phyloP scores from a whole-genome alignment of 2,888 invertebrate species.

The Lobophora halterata region DNA sequence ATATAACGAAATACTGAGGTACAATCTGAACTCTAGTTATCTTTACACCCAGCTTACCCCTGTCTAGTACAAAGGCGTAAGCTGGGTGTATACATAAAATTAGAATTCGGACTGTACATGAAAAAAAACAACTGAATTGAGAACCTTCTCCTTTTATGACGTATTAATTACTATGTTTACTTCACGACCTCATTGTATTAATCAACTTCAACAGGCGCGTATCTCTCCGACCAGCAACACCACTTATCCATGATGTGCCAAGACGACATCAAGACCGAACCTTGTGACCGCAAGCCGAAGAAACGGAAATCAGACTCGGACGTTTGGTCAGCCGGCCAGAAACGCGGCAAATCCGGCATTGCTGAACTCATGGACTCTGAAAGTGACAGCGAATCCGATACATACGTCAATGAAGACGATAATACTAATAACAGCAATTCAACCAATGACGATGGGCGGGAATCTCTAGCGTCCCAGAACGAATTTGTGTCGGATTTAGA shows the following conservation, averaged over 20 bases:
- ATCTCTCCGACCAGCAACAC: conserved; percentile 72
- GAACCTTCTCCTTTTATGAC: too few relatives aligned
- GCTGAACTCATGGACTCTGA: conserved; percentile 83
- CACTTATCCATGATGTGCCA: conserved; percentile 69
- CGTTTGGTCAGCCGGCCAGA: conserved; percentile 80
- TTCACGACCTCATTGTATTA: conserved; percentile 7
- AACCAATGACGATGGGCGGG: conserved; percentile 67
- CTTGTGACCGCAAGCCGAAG: conserved; percentile 75
- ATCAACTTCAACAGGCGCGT: conserved; percentile 51
- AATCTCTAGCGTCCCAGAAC: conserved; percentile 73
- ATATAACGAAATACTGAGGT: too few relatives aligned
- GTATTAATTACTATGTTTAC: too few relatives aligned
- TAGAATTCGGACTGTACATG: too few relatives aligned
- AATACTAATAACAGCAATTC: conserved; percentile 72
- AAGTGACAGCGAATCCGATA: conserved; percentile 73
- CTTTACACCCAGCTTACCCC: too few relatives aligned
- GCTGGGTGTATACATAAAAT: too few relatives aligned
- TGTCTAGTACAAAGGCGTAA: too few relatives aligned
- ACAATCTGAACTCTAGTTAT: too few relatives aligned
- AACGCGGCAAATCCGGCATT: conserved; percentile 81
- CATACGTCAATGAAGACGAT: conserved; percentile 69
- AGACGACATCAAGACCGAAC: conserved; percentile 57
- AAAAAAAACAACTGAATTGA: too few relatives aligned
- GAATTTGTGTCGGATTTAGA: conserved; percentile 83
- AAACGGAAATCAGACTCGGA: conserved; percentile 83